Conservation (phyloP, 1,140 invertebrate genomes). For the Conopomorpha cramerella region DNA sequence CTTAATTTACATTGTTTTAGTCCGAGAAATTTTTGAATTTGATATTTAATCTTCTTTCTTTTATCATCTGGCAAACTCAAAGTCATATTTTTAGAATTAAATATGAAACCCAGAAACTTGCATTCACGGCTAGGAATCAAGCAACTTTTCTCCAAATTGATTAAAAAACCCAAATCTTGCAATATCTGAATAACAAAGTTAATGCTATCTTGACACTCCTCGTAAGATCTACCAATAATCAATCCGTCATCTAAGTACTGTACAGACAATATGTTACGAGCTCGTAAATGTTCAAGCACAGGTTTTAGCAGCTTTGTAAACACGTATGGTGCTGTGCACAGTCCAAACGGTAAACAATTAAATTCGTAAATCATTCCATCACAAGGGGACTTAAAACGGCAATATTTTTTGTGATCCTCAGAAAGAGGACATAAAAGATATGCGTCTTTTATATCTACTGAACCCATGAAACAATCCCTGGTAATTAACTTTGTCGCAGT, state of each 20-base stretch:
- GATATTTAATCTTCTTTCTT: neutral
- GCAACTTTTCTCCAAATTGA: constrained; percentile 1
- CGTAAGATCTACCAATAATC: neutral
- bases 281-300: constrained; percentile 1
- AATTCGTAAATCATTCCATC: no score
- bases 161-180: neutral
- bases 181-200: neutral
- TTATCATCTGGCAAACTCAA: neutral
- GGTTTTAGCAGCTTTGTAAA: neutral
- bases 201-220: neutral
- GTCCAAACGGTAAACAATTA: neutral
- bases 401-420: neutral
- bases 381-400: neutral
- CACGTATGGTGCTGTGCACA: neutral
- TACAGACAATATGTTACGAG: neutral
- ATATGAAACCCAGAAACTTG: constrained; percentile 1
- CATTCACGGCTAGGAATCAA: neutral
- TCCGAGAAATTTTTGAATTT: neutral
- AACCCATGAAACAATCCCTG: neutral
- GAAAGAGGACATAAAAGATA: neutral
- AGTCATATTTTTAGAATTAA: neutral
- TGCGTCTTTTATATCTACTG: neutral
- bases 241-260: constrained; percentile 1
- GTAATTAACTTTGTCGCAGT: neutral
- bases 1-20: constrained; percentile 2